Evolutionary conservation across 92 coral and sea anemone species (phyloP).

Genomic region (Parazoanthus swiftii): DNA sequence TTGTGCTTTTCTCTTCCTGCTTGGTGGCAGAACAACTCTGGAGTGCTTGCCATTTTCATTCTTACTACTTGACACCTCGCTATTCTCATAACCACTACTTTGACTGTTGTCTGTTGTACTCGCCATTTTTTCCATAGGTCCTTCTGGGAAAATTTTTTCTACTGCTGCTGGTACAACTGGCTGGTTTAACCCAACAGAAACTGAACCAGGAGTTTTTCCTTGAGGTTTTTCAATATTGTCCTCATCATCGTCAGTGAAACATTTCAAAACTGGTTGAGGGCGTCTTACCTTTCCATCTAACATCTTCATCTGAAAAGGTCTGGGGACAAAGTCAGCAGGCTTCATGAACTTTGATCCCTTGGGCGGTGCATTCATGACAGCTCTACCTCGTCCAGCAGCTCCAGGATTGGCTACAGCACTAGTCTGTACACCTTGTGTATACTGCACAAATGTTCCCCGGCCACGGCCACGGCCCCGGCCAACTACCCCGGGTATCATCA

Average conservation of each 20-base stretch:
- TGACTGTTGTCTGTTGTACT: background rate
- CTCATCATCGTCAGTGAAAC: slow-evolving; percentile 26
- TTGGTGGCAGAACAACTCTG: slow-evolving; percentile 41
- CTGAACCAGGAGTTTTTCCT: background rate
- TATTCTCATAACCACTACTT: background rate
- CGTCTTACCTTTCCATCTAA: slow-evolving; percentile 25
- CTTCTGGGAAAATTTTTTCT: slow-evolving; percentile 33
- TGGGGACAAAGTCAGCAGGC: slow-evolving; percentile 41
- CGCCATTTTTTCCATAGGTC: background rate
- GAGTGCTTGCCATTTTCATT: slow-evolving; percentile 1
- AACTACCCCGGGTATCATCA: background rate
- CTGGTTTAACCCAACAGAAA: background rate
- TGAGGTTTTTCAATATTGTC: slow-evolving; percentile 22
- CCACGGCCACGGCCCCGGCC: background rate
- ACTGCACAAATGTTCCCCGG: background rate
- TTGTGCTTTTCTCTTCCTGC: slow-evolving; percentile 35
- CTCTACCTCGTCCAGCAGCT: slow-evolving; percentile 1
- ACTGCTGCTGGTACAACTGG: background rate
- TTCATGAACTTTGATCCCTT: slow-evolving; percentile 26
- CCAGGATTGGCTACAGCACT: background rate
- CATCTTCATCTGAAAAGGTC: slow-evolving; percentile 41
- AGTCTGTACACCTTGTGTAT: background rate
- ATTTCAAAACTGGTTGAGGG: slow-evolving; percentile 29
- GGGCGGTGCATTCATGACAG: background rate
- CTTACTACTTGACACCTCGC: background rate